Percentiles rank a stretch among this genome's conserved stretches.
These are phyloP conservation scores for Zygaena filipendulae DNA, from an alignment of 2,888 invertebrate genomes.

Conservation along the genomic window DNA sequence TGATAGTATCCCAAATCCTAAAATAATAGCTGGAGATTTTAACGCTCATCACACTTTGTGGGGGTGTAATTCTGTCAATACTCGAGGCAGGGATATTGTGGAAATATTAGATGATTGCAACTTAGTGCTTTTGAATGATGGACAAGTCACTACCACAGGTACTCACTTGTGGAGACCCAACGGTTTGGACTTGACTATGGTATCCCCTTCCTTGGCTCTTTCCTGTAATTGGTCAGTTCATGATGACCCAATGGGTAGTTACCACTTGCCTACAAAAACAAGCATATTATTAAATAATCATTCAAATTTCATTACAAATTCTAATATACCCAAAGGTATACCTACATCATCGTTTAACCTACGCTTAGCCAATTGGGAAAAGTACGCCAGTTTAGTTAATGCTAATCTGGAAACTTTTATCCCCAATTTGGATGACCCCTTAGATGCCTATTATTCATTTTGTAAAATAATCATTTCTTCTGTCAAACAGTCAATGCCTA, in stretches of 20 bases:
- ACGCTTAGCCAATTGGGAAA: too few species aligned
- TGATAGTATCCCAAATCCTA: constrained; percentile 3
- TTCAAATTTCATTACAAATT: too few species aligned
- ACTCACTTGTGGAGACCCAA: constrained; percentile 6
- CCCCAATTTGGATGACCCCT: too few species aligned
- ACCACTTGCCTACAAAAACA: constrained; percentile 8
- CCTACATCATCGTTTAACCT: too few species aligned
- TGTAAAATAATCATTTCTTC: too few species aligned
- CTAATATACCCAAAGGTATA: too few species aligned
- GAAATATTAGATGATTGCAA: constrained; percentile 6
- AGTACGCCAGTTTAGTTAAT: too few species aligned
- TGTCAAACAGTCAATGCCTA: too few species aligned
- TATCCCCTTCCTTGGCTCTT: constrained; percentile 3
- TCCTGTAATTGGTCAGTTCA: constrained; percentile 2
- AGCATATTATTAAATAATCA: constrained; percentile 1
- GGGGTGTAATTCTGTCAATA: constrained; percentile 1
- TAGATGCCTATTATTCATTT: too few species aligned
- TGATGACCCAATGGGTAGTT: constrained; percentile 6
- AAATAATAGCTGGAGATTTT: constrained; percentile 6
- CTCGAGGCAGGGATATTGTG: constrained; percentile 3
- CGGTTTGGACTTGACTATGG: constrained; percentile 5
- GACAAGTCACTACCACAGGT: constrained; percentile 5
- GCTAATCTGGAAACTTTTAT: too few species aligned
- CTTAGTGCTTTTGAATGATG: constrained; percentile 5
- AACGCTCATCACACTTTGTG: constrained; percentile 5